A percentile compares a stretch with the other conserved stretches of the same genome.
These are phyloP conservation scores for Pogoniulus pusillus DNA, from an alignment of 2,797 vertebrate species.

Conservation along the genomic window DNA sequence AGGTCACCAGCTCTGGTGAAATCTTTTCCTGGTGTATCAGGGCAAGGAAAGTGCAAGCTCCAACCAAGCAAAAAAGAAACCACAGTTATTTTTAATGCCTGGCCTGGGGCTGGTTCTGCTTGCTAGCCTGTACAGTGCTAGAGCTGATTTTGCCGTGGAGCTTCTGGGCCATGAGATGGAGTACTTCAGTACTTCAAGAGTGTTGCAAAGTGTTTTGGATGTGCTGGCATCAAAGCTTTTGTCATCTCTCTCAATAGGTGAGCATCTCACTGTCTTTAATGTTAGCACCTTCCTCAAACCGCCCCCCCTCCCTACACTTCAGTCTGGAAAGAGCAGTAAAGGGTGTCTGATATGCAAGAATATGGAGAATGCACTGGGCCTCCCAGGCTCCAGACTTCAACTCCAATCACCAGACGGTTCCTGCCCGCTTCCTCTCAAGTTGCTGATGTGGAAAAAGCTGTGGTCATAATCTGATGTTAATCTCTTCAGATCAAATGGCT, in stretches of 20 bases:
- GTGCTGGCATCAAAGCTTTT: not conserved
- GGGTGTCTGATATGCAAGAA: not conserved
- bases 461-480: constrained; percentile 1
- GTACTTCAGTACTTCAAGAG: not conserved
- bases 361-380: not conserved
- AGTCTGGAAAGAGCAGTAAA: not conserved
- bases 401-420: not conserved
- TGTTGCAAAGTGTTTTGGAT: not conserved
- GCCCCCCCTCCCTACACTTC: not conserved
- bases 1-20: not conserved
- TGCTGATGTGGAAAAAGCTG: not conserved
- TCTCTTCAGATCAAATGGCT: constrained; percentile 33
- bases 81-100: not conserved
- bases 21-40: not conserved
- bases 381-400: not conserved
- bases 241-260: not conserved
- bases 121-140: rapidly evolving
- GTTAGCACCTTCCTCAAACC: not conserved
- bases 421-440: not conserved
- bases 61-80: not conserved
- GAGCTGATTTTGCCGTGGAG: not conserved
- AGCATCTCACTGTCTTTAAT: not conserved
- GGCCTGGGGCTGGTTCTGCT: not conserved
- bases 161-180: not conserved
- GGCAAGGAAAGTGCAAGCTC: not conserved